Base-by-base conservation (phyloP, 2,113 vertebrate species). In the Aptenodytes forsteri region DNA sequence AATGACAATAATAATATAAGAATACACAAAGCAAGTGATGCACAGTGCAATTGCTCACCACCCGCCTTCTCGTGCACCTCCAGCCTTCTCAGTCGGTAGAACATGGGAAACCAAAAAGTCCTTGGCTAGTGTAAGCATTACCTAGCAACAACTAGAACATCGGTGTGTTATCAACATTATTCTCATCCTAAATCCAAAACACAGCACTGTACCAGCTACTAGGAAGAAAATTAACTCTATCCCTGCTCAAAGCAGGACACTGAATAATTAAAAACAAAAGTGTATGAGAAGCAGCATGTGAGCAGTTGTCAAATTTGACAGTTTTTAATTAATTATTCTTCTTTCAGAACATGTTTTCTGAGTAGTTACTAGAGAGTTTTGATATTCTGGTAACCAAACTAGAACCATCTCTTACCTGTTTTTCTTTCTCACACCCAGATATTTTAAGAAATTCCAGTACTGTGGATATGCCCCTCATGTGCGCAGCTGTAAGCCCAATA, bases 381-480 rank as follows among this genome's bases (percentile, higher is more conserved):
- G 10, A 23, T 86, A 20, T 50, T 69, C 25, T 85, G 36, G 22
- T 16, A 82, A 72, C 11, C 4, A 83, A 23, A 47, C 16, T 56
- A 82, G 22, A 91, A 72, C 22, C 25, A 30, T 67, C 21, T 81
- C 62, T 92, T 88, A 3, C 13, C 52, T 96, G 73, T 42, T 92
- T 95, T 86, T 94, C 56, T 89, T 49, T 83, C 71, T 75, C 62
- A 42, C 20, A 52, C 82, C 38, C 94, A 99, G 99, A 96, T 99
- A 99, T 95, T 99, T 99, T 95, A 99, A 99, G 98, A 99, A 99
- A 96, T 99, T 99, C 98, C 99, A 99, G 96, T 99, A 99, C 96
- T 99, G 99, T 71, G 99, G 99, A 9, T 99, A 99, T 21, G 99
- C 99, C 10, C 99, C 99, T 25, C 99, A 99, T 2, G 99, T 99